These are phyloP conservation scores for Thamnaconus septentrionalis DNA, from an alignment of 2,113 vertebrate genomes.

Conservation along the genomic window DNA sequence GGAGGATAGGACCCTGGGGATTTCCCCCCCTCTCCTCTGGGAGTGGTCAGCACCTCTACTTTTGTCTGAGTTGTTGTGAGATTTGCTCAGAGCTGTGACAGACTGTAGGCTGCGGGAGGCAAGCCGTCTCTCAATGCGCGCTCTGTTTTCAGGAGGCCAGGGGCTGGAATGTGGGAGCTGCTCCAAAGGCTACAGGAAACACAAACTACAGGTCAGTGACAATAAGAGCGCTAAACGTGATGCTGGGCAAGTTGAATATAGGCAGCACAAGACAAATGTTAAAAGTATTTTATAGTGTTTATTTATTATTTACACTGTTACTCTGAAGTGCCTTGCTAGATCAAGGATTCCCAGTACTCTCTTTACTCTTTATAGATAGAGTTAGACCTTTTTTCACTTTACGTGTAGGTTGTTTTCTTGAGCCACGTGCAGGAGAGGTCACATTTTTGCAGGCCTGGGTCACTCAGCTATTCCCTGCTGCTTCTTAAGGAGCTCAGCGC, in stretches of 20 bases:
- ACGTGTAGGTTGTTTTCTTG: too few relatives aligned
- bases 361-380: too few relatives aligned
- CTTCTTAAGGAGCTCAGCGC: constrained; percentile 16
- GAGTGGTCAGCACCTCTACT: constrained; percentile 75
- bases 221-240: neutral
- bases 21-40: constrained; percentile 58
- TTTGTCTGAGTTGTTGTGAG: constrained; percentile 66
- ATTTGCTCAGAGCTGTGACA: constrained; percentile 65
- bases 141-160: constrained; percentile 70
- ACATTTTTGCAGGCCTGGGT: too few relatives aligned
- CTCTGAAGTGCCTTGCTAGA: too few relatives aligned
- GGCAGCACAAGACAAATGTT: too few relatives aligned
- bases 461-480: constrained; percentile 16
- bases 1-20: constrained; percentile 79
- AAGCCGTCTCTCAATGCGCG: constrained; percentile 52
- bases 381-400: too few relatives aligned
- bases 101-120: constrained; percentile 43
- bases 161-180: constrained; percentile 37
- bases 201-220: constrained; percentile 68
- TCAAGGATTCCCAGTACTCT: too few relatives aligned
- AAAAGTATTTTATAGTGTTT: too few relatives aligned
- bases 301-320: too few relatives aligned
- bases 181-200: constrained; percentile 31
- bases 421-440: too few relatives aligned
- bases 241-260: too few relatives aligned